Evolutionary conservation across 2,888 invertebrate genomes (phyloP), one percentile per base, ranked within the genome.

Genomic region (Ormyrus pomaceus): DNA sequence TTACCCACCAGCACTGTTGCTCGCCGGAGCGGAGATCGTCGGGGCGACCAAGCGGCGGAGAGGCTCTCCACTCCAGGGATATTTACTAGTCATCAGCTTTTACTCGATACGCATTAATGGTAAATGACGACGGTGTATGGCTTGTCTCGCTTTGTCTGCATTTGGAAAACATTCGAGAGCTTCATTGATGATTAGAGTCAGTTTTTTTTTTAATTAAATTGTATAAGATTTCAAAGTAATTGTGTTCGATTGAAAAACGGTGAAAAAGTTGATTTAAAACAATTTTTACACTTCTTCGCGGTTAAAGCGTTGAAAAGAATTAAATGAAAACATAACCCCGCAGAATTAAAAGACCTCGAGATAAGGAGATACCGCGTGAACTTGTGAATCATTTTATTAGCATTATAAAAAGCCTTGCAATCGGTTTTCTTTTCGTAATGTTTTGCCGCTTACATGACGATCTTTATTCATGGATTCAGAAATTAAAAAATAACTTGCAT

Each of bases 81-180:
- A 77, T 74, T 34, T 77, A 73, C 81, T 81, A 81, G 81, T 81
- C 81, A 81, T 76, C 81, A 51, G 76, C 79, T 79, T 81, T 53
- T 66, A 72, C 78, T 78, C 76, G 66, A 81, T 70, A 75, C 65
- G 71, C 76, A 59, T 75, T 77, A 70, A 81, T 76, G 79, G 76
- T 81, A 65, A 61, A 61, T 70, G 51, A 1, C 48, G 55, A 53
- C 0, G n/a, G 55, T 9, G 6, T 6, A 4, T 19, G 19, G 19
- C 19, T 19, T 2, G 19, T 19, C 19, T 19, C 19, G 19, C 19
- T 19, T 19, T 19, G 19, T 19, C 19, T 19, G 19, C 19, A 19
- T 19, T 19, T 19, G 19, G 19, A 10, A 56, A 56, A 56, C n/a
- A 56, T 56, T 56, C n/a, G 6, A 19, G 19, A 19, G 19, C 19